Evolutionary conservation across 1,140 invertebrate species (phyloP).

Genomic region (Oryzaephilus surinamensis): DNA sequence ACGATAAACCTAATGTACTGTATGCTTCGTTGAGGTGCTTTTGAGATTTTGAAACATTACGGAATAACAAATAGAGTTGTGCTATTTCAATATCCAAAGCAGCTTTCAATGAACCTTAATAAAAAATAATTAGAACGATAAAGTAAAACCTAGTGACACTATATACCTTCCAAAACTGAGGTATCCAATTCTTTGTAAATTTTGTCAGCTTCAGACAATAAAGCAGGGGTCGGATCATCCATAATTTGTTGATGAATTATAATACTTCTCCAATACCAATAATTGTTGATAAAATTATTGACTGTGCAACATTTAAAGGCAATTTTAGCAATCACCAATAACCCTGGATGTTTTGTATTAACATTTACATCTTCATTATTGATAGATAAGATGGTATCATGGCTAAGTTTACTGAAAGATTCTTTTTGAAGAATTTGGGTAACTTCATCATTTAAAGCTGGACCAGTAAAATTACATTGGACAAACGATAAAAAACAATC

Average conservation of each 20-base stretch:
- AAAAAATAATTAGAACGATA: constrained; percentile 12
- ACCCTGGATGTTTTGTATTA: constrained; percentile 51
- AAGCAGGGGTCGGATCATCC: constrained; percentile 54
- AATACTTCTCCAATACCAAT: constrained; percentile 65
- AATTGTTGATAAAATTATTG: constrained; percentile 35
- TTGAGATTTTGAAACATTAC: constrained; percentile 55
- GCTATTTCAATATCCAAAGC: constrained; percentile 64
- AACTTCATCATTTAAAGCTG: constrained; percentile 38
- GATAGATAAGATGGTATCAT: constrained; percentile 39
- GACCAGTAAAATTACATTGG: constrained; percentile 72
- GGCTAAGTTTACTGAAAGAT: constrained; percentile 30
- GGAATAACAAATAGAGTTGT: constrained; percentile 63
- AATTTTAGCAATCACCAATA: constrained; percentile 54
- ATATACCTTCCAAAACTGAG: constrained; percentile 16
- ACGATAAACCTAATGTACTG: constrained; percentile 48
- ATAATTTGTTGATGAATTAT: constrained; percentile 63
- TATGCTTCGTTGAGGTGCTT: constrained; percentile 53
- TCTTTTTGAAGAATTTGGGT: constrained; percentile 37
- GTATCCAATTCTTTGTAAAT: constrained; percentile 40
- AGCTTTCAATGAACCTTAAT: constrained; percentile 43
- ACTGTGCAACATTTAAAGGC: constrained; percentile 45
- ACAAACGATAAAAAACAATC: constrained; percentile 60
- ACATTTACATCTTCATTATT: constrained; percentile 54
- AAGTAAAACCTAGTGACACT: neutral
- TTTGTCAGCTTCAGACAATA: constrained; percentile 51